Conservation (phyloP, 2,113 vertebrate genomes). For the Chroicocephalus ridibundus region DNA sequence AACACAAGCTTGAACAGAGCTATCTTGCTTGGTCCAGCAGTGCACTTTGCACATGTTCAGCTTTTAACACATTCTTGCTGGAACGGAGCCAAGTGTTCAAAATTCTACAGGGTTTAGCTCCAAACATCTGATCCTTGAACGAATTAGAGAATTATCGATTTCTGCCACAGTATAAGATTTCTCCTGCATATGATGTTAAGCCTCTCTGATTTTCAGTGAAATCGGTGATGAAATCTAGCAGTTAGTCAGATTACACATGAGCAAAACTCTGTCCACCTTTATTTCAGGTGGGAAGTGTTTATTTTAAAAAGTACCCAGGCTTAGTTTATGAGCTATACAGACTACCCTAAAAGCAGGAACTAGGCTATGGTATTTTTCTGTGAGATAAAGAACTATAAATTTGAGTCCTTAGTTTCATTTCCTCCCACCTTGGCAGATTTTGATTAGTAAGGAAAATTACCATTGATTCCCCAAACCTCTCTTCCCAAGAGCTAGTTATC, state of each 20-base stretch:
- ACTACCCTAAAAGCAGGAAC: not conserved
- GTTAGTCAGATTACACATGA: not conserved
- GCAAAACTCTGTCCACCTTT: not conserved
- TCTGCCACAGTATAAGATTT: not conserved
- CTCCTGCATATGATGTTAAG: not conserved
- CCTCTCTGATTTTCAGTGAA: not conserved
- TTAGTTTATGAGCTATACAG: not conserved
- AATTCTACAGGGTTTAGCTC: not conserved
- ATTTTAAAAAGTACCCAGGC: not conserved
- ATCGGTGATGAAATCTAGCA: not conserved
- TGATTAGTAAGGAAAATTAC: conserved; percentile 53
- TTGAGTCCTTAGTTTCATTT: not conserved
- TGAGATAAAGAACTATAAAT: conserved; percentile 16
- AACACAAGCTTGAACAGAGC: not conserved
- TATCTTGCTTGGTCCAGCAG: not conserved
- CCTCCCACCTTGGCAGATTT: conserved; percentile 31
- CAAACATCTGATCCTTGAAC: not conserved
- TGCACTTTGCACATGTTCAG: not conserved
- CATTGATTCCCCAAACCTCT: conserved; percentile 1
- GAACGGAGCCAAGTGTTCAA: not conserved
- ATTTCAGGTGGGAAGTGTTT: not conserved
- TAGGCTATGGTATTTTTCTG: not conserved
- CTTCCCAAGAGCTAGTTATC: conserved; percentile 39
- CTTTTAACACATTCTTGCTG: not conserved
- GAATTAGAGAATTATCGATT: not conserved